Evolutionary conservation across 2,113 vertebrate species (phyloP).

Genomic region (Heterotilapia buettikoferi): DNA sequence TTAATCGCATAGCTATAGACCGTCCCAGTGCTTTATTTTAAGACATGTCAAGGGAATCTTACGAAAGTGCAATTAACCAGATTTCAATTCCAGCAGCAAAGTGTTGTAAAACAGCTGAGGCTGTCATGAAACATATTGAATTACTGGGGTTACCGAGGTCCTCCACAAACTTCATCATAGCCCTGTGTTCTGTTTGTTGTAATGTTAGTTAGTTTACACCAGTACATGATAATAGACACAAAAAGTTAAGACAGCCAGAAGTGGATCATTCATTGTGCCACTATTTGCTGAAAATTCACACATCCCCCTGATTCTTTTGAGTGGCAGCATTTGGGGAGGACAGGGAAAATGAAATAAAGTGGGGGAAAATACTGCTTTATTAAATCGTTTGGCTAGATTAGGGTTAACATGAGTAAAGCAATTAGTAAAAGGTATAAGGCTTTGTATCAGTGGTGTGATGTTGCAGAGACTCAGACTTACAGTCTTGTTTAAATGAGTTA

Average conservation of each 20-base stretch:
- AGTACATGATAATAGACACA: not conserved
- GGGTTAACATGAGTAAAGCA: not conserved
- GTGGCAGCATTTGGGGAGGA: not conserved
- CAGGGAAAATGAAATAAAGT: not conserved
- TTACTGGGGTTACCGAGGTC: not conserved
- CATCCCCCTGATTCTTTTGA: not conserved
- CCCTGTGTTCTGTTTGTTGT: not conserved
- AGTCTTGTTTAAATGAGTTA: not conserved
- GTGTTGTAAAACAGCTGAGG: slow-evolving; percentile 12
- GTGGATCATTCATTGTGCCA: not conserved
- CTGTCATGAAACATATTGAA: not conserved
- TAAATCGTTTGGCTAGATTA: not conserved
- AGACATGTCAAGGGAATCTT: slow-evolving; percentile 48
- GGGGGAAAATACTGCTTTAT: not conserved
- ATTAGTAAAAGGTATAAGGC: not conserved
- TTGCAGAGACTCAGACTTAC: not conserved
- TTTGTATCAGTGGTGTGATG: not conserved
- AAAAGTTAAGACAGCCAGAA: not conserved
- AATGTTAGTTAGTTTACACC: not conserved
- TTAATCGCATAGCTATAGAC: slow-evolving; percentile 32
- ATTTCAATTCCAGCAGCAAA: not conserved
- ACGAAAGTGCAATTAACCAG: slow-evolving; percentile 36
- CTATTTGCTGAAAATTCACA: not conserved
- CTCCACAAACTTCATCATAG: not conserved
- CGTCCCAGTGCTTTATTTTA: slow-evolving; percentile 52